A percentile compares a stretch with the other conserved stretches of the same genome.
Conservation (phyloP, 2,888 invertebrate species). For the Drosophila meridionalis region DNA sequence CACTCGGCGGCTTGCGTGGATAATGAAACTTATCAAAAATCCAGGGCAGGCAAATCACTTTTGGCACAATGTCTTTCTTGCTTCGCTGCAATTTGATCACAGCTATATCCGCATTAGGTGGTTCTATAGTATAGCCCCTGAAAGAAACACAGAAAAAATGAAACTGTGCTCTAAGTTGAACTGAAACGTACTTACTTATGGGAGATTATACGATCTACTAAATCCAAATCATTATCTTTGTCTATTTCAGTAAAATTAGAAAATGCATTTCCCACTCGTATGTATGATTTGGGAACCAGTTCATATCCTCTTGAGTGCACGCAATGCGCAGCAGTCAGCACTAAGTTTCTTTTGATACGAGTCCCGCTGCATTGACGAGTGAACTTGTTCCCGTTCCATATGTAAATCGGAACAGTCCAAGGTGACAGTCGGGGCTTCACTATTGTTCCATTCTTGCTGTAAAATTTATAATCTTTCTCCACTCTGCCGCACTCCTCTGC, state of each 20-base stretch:
- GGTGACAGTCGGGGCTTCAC: accelerated
- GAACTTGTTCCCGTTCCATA: accelerated
- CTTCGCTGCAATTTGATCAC: neutral
- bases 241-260: neutral
- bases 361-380: constrained; percentile 22
- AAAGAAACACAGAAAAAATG: neutral
- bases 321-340: constrained; percentile 54
- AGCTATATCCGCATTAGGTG: neutral
- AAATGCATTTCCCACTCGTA: neutral
- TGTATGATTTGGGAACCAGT: accelerated
- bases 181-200: neutral
- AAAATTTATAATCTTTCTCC: accelerated
- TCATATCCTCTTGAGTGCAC: neutral
- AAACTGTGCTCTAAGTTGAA: neutral
- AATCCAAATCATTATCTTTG: neutral
- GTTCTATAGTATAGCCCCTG: neutral
- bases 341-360: constrained; percentile 15
- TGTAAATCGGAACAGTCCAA: constrained; percentile 22
- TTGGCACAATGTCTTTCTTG: neutral
- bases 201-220: neutral
- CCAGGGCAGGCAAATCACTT: constrained; percentile 28
- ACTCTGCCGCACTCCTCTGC: neutral
- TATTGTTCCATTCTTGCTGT: accelerated
- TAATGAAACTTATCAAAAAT: neutral
- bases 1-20: accelerated